Evolutionary conservation across 2,113 vertebrate species (phyloP).

Genomic region (Paedocypris sp.): DNA sequence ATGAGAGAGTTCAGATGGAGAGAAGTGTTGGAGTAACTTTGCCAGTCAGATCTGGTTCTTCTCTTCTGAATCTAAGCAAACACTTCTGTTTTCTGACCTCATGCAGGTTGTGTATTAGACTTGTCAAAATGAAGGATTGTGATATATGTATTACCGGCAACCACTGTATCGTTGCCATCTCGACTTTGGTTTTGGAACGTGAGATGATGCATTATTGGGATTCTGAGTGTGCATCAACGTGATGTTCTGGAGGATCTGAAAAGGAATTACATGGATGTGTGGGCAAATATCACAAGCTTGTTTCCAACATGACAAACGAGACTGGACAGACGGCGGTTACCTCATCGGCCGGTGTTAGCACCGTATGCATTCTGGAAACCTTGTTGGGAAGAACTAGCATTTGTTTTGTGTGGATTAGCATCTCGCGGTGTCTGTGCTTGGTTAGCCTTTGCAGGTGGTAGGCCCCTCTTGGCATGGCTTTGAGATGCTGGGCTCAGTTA

Average conservation of each 20-base stretch:
- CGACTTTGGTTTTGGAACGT: too few relatives aligned
- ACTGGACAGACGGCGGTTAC: constrained; percentile 1
- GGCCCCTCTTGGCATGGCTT: constrained; percentile 47
- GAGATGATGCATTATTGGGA: too few relatives aligned
- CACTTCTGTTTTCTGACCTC: neutral
- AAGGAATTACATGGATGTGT: neutral
- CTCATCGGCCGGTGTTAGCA: neutral
- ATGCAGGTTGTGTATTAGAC: neutral
- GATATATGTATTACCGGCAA: neutral
- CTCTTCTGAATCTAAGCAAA: neutral
- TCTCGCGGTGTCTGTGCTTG: constrained; percentile 29
- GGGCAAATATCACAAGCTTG: neutral
- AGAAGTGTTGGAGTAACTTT: neutral
- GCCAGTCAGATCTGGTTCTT: neutral
- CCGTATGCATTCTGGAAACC: neutral
- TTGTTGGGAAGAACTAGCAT: constrained; percentile 19
- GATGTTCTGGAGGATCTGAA: neutral
- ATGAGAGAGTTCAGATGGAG: constrained; percentile 4
- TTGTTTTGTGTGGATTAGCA: constrained; percentile 41
- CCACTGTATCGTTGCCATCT: neutral
- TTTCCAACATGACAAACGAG: neutral
- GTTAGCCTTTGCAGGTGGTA: constrained; percentile 59
- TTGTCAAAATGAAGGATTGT: neutral
- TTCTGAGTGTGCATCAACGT: neutral
- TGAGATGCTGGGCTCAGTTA: constrained; percentile 50